Evolutionary conservation across 2,888 invertebrate species (phyloP).

Genomic region (Nyleta sp.): DNA sequence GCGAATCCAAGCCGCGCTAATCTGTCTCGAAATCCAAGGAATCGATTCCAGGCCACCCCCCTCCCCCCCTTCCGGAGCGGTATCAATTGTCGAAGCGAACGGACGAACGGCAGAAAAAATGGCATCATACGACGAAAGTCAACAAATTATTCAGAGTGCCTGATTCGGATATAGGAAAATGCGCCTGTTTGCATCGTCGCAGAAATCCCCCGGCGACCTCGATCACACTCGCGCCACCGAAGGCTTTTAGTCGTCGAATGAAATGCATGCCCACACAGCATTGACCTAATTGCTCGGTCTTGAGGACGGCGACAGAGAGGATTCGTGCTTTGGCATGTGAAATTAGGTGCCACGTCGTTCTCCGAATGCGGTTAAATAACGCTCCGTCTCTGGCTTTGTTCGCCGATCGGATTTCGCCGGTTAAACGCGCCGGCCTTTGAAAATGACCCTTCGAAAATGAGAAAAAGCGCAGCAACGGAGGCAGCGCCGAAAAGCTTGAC

Average conservation of each 20-base stretch:
- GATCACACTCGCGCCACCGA: constrained; percentile 56
- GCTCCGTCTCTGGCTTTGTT: constrained; percentile 37
- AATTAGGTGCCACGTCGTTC: constrained; percentile 49
- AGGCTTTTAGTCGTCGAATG: constrained; percentile 65
- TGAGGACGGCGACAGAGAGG: constrained; percentile 57
- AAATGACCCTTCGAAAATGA: constrained; percentile 45
- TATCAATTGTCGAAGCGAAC: constrained; percentile 26
- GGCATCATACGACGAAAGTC: constrained; percentile 44
- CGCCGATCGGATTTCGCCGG: constrained; percentile 37
- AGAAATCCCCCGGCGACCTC: constrained; percentile 55
- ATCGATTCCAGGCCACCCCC: constrained; percentile 20
- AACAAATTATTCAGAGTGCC: constrained; percentile 56
- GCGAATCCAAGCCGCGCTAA: constrained; percentile 19
- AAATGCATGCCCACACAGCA: constrained; percentile 69
- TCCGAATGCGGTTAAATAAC: constrained; percentile 48
- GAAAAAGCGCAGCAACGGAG: constrained; percentile 42
- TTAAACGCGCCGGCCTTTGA: too few relatives aligned
- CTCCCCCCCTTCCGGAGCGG: too few relatives aligned
- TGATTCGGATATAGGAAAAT: constrained; percentile 52
- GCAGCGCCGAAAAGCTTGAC: constrained; percentile 32
- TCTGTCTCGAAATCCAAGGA: constrained; percentile 39
- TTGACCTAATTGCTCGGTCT: constrained; percentile 69
- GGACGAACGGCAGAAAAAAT: constrained; percentile 19
- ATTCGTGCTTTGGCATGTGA: constrained; percentile 64
- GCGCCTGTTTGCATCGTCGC: constrained; percentile 47